Percentiles rank a stretch among this genome's conserved stretches.
These are phyloP conservation scores for Philaethria dido DNA, from an alignment of 2,888 invertebrate species.

Conservation along the genomic window DNA sequence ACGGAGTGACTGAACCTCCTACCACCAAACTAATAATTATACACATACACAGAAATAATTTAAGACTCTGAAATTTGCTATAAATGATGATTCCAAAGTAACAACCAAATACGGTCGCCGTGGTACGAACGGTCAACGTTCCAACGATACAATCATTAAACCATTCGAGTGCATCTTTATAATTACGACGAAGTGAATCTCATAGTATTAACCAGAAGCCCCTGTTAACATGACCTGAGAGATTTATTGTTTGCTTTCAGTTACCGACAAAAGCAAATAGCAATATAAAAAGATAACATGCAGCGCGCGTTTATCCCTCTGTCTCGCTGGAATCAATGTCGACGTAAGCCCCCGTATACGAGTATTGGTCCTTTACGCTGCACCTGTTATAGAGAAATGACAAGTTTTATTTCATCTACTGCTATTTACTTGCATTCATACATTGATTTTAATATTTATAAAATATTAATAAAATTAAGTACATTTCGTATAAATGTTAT, in stretches of 20 bases:
- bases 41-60: not conserved
- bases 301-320: conserved; percentile 25
- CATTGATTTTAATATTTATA: not conserved
- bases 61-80: not conserved
- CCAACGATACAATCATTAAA: conserved; percentile 27
- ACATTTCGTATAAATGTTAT: too few species aligned
- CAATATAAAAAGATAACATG: conserved; percentile 25
- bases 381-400: conserved; percentile 27
- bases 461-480: not conserved
- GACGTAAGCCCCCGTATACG: conserved; percentile 23
- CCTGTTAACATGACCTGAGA: conserved; percentile 16
- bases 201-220: conserved; percentile 2
- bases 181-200: conserved; percentile 17
- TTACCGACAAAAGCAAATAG: conserved; percentile 16
- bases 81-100: conserved; percentile 21
- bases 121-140: conserved; percentile 12
- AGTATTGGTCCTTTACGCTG: conserved; percentile 30
- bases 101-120: conserved; percentile 17
- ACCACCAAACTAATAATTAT: too few species aligned
- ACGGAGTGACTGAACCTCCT: too few species aligned
- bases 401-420: conserved; percentile 19
- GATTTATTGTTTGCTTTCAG: conserved; percentile 19
- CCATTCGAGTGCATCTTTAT: conserved; percentile 17
- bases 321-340: conserved; percentile 34
- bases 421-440: not conserved